phyloP scores from a whole-genome alignment of 2,113 vertebrate genomes.

The Daphoenositta chrysoptera region DNA sequence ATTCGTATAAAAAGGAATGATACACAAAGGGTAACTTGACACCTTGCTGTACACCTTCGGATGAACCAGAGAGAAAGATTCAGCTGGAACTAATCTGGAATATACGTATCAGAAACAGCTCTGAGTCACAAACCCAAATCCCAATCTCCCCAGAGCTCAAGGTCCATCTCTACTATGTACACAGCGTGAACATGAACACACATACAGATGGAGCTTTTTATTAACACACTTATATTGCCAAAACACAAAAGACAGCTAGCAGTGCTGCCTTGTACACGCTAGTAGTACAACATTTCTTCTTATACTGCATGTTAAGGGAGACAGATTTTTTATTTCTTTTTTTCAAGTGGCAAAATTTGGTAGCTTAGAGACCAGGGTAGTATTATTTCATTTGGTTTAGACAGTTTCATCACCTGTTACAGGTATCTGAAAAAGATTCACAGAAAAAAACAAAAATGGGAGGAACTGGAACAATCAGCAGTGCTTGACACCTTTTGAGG shows the following conservation, averaged over 20 bases:
- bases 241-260: neutral
- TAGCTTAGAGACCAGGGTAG: neutral
- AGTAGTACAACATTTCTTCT: neutral
- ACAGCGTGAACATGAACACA: neutral
- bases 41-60: neutral
- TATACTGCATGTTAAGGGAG: neutral
- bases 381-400: neutral
- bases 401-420: neutral
- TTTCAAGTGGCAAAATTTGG: neutral
- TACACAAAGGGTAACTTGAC: conserved; percentile 27
- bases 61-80: neutral
- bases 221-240: neutral
- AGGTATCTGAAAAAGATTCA: neutral
- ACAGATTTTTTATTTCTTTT: neutral
- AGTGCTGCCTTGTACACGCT: neutral
- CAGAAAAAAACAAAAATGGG: neutral
- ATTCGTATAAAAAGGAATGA: conserved; percentile 64
- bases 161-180: neutral
- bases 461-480: neutral
- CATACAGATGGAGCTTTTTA: neutral
- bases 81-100: neutral
- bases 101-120: rapidly evolving
- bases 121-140: neutral
- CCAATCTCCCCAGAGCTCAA: neutral
- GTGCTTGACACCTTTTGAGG: neutral